Evolutionary conservation across 2,888 invertebrate species (phyloP).

Genomic region (Tryphoninae sp.): DNA sequence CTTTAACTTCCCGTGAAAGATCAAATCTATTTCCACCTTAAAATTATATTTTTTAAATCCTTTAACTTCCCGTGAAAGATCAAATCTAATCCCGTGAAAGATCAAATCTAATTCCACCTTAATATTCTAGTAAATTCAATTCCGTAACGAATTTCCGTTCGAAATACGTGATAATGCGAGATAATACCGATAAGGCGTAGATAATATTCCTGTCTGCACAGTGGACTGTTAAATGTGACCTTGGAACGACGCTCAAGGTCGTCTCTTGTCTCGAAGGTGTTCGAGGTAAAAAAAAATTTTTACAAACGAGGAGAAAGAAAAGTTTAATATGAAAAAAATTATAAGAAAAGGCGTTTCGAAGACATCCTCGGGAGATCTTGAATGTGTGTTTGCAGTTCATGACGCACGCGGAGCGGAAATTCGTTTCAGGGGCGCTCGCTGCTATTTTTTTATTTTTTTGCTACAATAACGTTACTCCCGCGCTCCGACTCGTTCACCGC

Average conservation of each 20-base stretch:
- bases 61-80: no score
- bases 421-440: slow-evolving; percentile 43
- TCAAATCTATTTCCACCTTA: no score
- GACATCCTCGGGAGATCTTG: slow-evolving; percentile 7
- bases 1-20: no score
- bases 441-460: not conserved
- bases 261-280: slow-evolving; percentile 43
- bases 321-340: slow-evolving; percentile 4
- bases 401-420: slow-evolving; percentile 44
- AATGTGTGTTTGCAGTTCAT: slow-evolving; percentile 33
- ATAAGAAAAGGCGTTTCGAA: not conserved
- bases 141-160: slow-evolving; percentile 9
- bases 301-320: slow-evolving; percentile 24
- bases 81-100: no score
- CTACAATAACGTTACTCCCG: slow-evolving; percentile 3
- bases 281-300: slow-evolving; percentile 14
- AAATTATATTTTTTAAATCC: no score
- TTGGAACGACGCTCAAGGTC: slow-evolving; percentile 36
- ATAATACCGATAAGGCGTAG: slow-evolving; percentile 3
- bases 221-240: slow-evolving; percentile 28
- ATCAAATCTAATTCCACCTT: no score
- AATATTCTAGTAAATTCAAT: no score
- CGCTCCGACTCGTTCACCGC: not conserved
- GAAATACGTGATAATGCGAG: not conserved
- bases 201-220: slow-evolving; percentile 7